Percentiles rank a stretch among this genome's conserved stretches.
Conservation (phyloP, 2,888 invertebrate species). For the Lottia gigantea region DNA sequence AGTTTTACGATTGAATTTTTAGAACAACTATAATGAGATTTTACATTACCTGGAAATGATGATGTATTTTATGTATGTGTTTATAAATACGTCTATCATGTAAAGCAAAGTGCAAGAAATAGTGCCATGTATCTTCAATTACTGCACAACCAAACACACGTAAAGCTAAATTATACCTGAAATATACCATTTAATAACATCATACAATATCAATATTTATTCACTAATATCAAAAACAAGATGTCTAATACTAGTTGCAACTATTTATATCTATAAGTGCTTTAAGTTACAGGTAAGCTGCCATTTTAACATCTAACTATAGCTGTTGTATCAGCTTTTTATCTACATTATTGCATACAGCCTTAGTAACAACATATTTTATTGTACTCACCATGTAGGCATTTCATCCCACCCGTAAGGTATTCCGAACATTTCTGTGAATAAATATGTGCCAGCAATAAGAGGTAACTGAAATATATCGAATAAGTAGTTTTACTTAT, state of each 20-base stretch:
- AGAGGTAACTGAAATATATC: conserved; percentile 48
- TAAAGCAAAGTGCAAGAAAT: conserved; percentile 53
- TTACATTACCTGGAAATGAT: conserved; percentile 45
- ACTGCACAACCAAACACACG: conserved; percentile 35
- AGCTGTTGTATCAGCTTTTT: no score
- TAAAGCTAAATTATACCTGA: conserved; percentile 31
- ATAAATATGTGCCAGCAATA: conserved; percentile 55
- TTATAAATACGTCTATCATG: conserved; percentile 59
- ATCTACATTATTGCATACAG: no score
- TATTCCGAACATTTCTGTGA: conserved; percentile 54
- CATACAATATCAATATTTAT: not conserved
- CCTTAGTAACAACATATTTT: no score
- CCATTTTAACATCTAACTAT: no score
- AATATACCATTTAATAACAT: not conserved
- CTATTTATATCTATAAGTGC: no score
- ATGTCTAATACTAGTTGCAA: no score
- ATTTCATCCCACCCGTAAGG: conserved; percentile 56
- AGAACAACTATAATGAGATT: no score
- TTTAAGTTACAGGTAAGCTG: no score
- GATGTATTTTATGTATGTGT: conserved; percentile 61
- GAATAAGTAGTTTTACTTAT: not conserved
- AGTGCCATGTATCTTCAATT: conserved; percentile 64
- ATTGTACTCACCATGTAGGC: conserved; percentile 52
- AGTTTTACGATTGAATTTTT: no score
- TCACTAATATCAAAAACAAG: no score